Base-by-base conservation (phyloP, 2,797 vertebrate species). In the Hyperoplus lanceolatus region DNA sequence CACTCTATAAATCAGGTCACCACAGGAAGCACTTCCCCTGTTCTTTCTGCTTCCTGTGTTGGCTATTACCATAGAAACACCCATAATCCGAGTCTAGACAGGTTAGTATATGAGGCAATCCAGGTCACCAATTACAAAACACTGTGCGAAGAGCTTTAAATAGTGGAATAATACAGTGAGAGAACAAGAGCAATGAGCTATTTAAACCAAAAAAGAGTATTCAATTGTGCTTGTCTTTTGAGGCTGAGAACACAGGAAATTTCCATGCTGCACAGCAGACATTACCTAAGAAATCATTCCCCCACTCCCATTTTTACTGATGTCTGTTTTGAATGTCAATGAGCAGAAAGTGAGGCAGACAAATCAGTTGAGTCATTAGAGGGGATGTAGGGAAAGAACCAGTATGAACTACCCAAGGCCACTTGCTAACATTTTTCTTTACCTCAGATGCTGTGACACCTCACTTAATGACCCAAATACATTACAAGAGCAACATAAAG, bases 201-300 rank as follows among this genome's bases (percentile, higher is more conserved):
- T 77, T 80, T n/a, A 75, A 72, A 75, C 50, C 79, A 85, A 79
- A 63, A 41, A 29, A 42, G 6, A 7, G 21, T 42, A 72, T 79
- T 39, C 13, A 55, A n/a, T 70, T 58, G 60, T 75, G 70, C 69
- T 41, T 70, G 70, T 75, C 36, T 82, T 58, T 78, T 65, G 67
- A 74, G 75, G 66, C 87, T 54, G 55, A 63, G 72, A 82, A 89
- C 79, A 77, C 55, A 62, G 18, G 50, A 79, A 29, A 87, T 94
- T 93, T 94, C 89, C 89, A 81, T 79, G 70, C 63, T 55, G 46
- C 75, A 70, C 84, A 91, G 85, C 85, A 95, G 94, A 95, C 95
- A 15, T 95, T 91, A 95, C 92, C 93, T 94, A 93, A 95, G 86
- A 81, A 78, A 82, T 86, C 36, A 64, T 75, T 86, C 78, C 70